These are phyloP conservation scores for Hypselothyrea guttata DNA, from an alignment of 2,888 invertebrate species.

Conservation along the genomic window DNA sequence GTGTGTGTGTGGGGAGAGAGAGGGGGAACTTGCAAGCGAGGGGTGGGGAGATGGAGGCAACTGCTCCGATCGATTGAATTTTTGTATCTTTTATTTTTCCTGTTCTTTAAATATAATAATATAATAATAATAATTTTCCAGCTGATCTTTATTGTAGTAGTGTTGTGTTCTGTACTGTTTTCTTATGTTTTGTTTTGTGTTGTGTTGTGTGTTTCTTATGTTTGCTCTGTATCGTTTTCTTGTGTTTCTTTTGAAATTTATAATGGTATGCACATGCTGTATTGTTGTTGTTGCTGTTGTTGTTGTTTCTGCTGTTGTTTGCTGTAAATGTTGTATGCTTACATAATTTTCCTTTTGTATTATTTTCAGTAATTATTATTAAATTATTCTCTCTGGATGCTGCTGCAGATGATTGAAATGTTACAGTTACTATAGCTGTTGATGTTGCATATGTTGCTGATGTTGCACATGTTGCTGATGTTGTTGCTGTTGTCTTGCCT, in stretches of 20 bases:
- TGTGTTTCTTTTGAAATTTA: conserved; percentile 79
- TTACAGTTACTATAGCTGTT: conserved; percentile 31
- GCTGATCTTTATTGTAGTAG: conserved; percentile 72
- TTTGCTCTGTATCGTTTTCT: no score
- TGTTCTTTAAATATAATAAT: conserved; percentile 77
- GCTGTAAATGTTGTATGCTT: conserved; percentile 74
- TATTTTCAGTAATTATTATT: conserved; percentile 76
- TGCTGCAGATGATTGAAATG: conserved; percentile 29
- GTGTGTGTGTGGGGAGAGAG: conserved; percentile 22
- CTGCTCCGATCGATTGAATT: conserved; percentile 55
- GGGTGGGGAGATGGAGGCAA: conserved; percentile 35
- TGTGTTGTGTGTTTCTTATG: no score
- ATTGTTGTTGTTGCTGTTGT: no score
- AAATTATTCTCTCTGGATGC: conserved; percentile 61
- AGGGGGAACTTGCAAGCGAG: background rate
- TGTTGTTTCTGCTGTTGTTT: no score
- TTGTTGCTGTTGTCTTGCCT: conserved; percentile 21
- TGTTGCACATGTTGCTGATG: conserved; percentile 14
- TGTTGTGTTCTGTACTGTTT: no score
- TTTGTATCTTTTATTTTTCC: conserved; percentile 75
- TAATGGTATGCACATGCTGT: conserved; percentile 76
- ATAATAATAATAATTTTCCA: conserved; percentile 77
- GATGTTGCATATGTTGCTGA: conserved; percentile 27
- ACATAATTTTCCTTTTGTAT: conserved; percentile 58
- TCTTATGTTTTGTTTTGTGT: no score